Evolutionary conservation across 2,113 vertebrate genomes (phyloP).

Genomic region (Corythaixoides concolor): DNA sequence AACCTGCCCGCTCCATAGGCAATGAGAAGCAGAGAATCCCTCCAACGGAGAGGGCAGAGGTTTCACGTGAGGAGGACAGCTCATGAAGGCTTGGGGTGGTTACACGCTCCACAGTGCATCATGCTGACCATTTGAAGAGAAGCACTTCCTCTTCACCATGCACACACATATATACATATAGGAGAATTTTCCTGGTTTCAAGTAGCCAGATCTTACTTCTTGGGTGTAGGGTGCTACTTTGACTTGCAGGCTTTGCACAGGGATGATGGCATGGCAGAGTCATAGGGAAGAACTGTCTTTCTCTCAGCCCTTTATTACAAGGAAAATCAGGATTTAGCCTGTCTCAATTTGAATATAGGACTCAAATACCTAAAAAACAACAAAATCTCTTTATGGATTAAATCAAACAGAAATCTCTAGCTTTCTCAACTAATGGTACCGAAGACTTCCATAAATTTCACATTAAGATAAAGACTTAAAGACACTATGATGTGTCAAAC

Average conservation of each 20-base stretch:
- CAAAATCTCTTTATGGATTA: neutral
- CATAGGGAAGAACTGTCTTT: neutral
- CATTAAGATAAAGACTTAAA: neutral
- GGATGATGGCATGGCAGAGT: neutral
- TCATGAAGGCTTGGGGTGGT: neutral
- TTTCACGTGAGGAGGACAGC: neutral
- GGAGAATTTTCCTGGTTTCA: neutral
- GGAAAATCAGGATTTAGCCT: neutral
- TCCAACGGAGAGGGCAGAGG: neutral
- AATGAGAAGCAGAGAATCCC: neutral
- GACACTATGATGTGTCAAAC: neutral
- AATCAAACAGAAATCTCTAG: neutral
- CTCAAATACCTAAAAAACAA: neutral
- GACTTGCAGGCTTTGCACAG: neutral
- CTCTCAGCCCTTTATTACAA: neutral
- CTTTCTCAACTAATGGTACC: neutral
- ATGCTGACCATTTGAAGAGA: neutral
- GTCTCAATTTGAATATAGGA: neutral
- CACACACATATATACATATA: fast-evolving
- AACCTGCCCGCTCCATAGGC: neutral
- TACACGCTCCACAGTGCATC: neutral
- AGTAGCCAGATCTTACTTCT: neutral
- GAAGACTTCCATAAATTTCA: neutral
- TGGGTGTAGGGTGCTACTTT: neutral
- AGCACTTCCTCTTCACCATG: neutral